A percentile compares a stretch with the other conserved stretches of the same genome.
phyloP scores from a whole-genome alignment of 2,888 invertebrate genomes.

The Oxyteleia sp. region DNA sequence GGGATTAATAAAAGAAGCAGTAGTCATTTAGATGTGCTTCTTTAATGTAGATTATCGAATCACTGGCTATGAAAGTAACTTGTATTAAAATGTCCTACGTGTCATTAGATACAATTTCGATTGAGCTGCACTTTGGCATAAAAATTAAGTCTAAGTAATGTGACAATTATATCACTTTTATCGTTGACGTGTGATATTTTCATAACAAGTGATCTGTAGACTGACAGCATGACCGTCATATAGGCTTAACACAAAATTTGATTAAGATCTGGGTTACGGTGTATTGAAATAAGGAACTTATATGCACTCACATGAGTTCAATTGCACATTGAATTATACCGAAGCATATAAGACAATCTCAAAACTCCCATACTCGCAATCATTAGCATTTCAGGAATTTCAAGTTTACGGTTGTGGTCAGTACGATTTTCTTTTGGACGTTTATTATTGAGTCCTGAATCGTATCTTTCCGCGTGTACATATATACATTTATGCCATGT shows the following conservation, averaged over 20 bases:
- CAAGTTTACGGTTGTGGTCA: no score
- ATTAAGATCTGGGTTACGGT: conserved; percentile 60
- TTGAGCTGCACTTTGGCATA: background rate
- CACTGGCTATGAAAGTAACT: conserved; percentile 53
- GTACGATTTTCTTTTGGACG: no score
- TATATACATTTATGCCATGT: conserved; percentile 42
- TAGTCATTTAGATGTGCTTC: conserved; percentile 50
- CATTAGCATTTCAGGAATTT: no score
- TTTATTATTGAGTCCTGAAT: conserved; percentile 43
- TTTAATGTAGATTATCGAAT: conserved; percentile 34
- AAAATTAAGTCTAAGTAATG: conserved; percentile 6
- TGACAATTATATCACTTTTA: conserved; percentile 2
- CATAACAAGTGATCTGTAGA: conserved; percentile 52
- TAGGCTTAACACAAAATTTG: conserved; percentile 46
- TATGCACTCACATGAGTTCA: no score
- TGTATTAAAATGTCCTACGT: background rate
- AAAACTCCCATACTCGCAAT: no score
- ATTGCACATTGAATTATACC: no score
- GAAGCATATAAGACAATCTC: no score
- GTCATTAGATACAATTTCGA: no score
- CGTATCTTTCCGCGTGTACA: conserved; percentile 44
- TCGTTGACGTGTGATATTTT: conserved; percentile 21
- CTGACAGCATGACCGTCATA: conserved; percentile 61
- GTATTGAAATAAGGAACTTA: conserved; percentile 62
- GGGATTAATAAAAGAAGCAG: conserved; percentile 13